These are phyloP conservation scores for Drosophila limbata DNA, from an alignment of 2,888 invertebrate genomes.

Conservation along the genomic window DNA sequence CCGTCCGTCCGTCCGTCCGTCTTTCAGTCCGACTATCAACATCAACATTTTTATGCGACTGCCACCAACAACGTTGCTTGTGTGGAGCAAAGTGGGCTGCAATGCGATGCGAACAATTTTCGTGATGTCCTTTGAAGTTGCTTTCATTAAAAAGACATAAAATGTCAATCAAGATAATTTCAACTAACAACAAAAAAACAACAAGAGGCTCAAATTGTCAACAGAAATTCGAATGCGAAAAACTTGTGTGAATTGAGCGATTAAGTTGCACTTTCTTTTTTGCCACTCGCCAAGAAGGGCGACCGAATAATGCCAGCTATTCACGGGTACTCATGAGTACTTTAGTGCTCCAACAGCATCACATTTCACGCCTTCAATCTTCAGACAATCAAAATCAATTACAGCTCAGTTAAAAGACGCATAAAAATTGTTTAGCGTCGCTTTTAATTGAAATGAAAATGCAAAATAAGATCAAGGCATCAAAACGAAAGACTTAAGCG, in stretches of 20 bases:
- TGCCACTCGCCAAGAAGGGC: background rate
- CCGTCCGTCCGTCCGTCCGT: background rate
- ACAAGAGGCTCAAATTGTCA: background rate
- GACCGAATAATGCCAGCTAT: slow-evolving; percentile 1
- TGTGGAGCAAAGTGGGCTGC: slow-evolving; percentile 18
- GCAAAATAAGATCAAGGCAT: background rate
- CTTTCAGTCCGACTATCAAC: slow-evolving; percentile 20
- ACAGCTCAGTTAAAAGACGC: slow-evolving; percentile 71
- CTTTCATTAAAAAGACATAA: slow-evolving; percentile 77
- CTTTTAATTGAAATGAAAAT: slow-evolving; percentile 57
- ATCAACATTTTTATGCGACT: slow-evolving; percentile 63
- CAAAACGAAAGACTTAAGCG: slow-evolving; percentile 39
- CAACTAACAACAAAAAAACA: slow-evolving; percentile 8
- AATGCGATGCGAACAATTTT: slow-evolving; percentile 55
- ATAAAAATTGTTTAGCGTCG: slow-evolving; percentile 64
- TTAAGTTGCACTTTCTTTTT: slow-evolving; percentile 69
- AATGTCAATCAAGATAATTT: slow-evolving; percentile 80
- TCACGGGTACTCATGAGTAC: slow-evolving; percentile 9
- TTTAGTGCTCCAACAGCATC: slow-evolving; percentile 2
- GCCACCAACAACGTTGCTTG: slow-evolving; percentile 62
- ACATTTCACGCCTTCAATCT: slow-evolving; percentile 59
- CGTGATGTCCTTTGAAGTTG: slow-evolving; percentile 49
- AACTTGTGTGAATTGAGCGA: slow-evolving; percentile 59
- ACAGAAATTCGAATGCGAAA: slow-evolving; percentile 1
- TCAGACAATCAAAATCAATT: slow-evolving; percentile 74